Conservation (phyloP, 1,140 invertebrate genomes). For the Drosophila insularis region DNA sequence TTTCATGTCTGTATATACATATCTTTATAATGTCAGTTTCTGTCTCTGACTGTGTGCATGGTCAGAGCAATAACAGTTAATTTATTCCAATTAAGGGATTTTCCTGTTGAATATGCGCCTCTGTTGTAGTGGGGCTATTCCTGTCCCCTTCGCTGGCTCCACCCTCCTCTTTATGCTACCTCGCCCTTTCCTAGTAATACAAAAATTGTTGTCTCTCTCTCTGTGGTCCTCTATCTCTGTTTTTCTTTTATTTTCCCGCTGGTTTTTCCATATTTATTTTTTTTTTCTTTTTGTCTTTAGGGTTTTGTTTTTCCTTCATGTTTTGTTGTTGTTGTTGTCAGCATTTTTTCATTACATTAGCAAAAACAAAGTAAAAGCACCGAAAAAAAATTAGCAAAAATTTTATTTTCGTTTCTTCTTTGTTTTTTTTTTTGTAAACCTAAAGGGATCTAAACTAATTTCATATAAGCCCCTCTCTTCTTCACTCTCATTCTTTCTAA, state of each 20-base stretch:
- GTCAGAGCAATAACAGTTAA: conserved; percentile 80
- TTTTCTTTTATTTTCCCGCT: conserved; percentile 10
- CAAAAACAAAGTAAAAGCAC: conserved; percentile 16
- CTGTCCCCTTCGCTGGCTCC: neutral
- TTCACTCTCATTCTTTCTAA: conserved; percentile 24
- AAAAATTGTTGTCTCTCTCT: conserved; percentile 55
- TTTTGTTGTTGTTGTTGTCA: conserved; percentile 42
- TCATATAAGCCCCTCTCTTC: conserved; percentile 26
- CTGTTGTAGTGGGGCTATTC: conserved; percentile 26
- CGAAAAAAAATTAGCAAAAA: conserved; percentile 64
- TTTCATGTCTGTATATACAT: conserved; percentile 5
- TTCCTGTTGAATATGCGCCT: conserved; percentile 81
- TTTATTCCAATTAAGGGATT: conserved; percentile 82
- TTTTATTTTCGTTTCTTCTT: neutral
- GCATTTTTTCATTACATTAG: conserved; percentile 67
- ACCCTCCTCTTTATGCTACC: neutral
- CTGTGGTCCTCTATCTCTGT: conserved; percentile 9
- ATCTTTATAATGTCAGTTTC: conserved; percentile 19
- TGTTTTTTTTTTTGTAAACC: conserved; percentile 35
- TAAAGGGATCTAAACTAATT: conserved; percentile 72
- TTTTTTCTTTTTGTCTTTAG: conserved; percentile 63
- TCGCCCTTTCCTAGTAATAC: conserved; percentile 47
- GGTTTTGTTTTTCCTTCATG: conserved; percentile 49
- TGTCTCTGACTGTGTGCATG: conserved; percentile 46
- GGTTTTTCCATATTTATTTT: conserved; percentile 43